phyloP scores from a whole-genome alignment of 2,888 invertebrate species.

The Nezara viridula region DNA sequence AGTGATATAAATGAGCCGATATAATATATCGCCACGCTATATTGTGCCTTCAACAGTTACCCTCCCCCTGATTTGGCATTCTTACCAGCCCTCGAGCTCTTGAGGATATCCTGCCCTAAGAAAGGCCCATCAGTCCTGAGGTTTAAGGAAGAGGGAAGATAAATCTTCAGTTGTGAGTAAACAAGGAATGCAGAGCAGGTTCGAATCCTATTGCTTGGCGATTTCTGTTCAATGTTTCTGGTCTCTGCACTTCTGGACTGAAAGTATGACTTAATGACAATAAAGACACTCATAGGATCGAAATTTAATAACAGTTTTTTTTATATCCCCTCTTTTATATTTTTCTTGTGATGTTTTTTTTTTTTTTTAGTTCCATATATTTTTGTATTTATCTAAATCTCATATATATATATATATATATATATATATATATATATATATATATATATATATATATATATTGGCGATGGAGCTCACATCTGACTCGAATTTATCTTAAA shows the following conservation, averaged over 20 bases:
- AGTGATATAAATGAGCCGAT: neutral
- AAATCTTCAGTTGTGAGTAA: conserved; percentile 26
- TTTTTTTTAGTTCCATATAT: no score
- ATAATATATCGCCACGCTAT: neutral
- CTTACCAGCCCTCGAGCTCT: neutral
- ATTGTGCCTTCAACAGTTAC: conserved; percentile 25
- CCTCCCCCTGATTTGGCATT: neutral
- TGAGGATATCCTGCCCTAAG: neutral
- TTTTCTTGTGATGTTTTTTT: no score
- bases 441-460: no score
- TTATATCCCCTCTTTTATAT: no score
- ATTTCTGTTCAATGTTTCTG: neutral
- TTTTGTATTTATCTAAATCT: no score
- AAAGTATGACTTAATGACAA: neutral
- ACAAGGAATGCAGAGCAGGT: neutral
- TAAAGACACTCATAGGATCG: no score
- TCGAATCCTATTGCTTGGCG: neutral
- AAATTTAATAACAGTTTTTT: no score
- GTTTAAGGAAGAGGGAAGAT: conserved; percentile 5
- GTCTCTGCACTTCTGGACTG: neutral
- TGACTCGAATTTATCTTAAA: no score
- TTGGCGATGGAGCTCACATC: no score
- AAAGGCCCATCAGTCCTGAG: neutral
- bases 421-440: no score
- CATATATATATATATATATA: no score